Base-by-base conservation (phyloP, 2,888 invertebrate genomes). In the Habrosyne pyritoides region DNA sequence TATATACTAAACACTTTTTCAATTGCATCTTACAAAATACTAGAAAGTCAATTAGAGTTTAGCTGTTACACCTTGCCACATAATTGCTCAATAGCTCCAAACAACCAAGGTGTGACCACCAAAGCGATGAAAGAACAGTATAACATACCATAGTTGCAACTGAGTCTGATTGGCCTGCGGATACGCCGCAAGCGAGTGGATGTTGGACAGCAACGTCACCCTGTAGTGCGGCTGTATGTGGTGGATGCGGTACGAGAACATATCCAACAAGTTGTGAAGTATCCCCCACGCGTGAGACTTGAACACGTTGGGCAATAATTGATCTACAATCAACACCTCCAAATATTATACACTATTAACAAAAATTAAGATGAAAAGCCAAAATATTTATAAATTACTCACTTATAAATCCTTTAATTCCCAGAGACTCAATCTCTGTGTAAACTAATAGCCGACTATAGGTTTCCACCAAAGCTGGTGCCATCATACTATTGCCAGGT, bases 181-280 rank as follows among this genome's bases (percentile, higher is more conserved):
- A 26, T 98, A 97, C 0, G 97, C 96, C 2, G 98, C 97, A 54
- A 99, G 93, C 24, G 97, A 97, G 85, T 99, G 98, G 59, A 99
- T 94, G 85, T 98, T 97, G 2, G 98, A 97, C 7, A 99, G 91
- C 50, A 99, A 91, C 72, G 99, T 98, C 10, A 99, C 97, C 53
- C 98, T 93, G 86, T 99, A 99, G 87, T 98, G 98, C 0, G 98
- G 98, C 75, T 98, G 98, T 66, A 99, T 98, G 84, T 99, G 99
- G 84, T 99, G 98, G 87, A 99, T 95, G 49, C 99, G 94, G 83
- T 98, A 98, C 60, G 98, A 98, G 84, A 99, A 98, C 98, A 99
- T 99, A 86, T 99, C 99, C 75, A 99, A 85, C 36, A 99, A 89
- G 0, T 98, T 98, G 81, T 99, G 98, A n/a, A 99, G 93, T 55